phyloP scores from a whole-genome alignment of 2,888 invertebrate species.

The Proisotoma minuta region DNA sequence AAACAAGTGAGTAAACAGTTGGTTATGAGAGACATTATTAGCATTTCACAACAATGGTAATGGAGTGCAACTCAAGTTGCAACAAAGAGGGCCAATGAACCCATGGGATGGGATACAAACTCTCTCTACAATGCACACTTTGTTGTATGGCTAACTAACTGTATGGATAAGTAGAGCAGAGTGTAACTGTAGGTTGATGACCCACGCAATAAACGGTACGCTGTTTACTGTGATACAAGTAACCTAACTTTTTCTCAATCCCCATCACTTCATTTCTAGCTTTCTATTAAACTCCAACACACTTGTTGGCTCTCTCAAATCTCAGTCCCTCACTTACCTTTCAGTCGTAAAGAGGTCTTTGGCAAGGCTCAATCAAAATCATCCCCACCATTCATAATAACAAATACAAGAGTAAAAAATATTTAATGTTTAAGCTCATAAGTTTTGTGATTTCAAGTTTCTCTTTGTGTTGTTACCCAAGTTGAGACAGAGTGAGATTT shows the following conservation, averaged over 20 bases:
- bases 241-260: conserved; percentile 13
- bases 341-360: too few species aligned
- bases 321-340: too few species aligned
- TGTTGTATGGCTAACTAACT: neutral
- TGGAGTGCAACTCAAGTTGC: neutral
- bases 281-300: conserved; percentile 10
- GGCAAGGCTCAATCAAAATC: too few species aligned
- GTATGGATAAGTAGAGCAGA: conserved; percentile 16
- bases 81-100: conserved; percentile 12
- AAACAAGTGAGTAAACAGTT: too few species aligned
- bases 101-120: conserved; percentile 7
- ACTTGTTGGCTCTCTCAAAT: neutral
- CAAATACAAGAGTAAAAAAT: too few species aligned
- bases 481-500: too few species aligned
- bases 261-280: conserved; percentile 3
- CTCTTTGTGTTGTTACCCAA: too few species aligned
- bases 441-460: too few species aligned
- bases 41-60: conserved; percentile 4
- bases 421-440: too few species aligned
- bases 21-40: neutral
- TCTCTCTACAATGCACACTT: conserved; percentile 8
- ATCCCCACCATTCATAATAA: too few species aligned
- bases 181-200: conserved; percentile 18
- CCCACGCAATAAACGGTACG: conserved; percentile 10
- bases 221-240: neutral